Base-by-base conservation (phyloP, 2,888 invertebrate species). In the Panzeria rudis region DNA sequence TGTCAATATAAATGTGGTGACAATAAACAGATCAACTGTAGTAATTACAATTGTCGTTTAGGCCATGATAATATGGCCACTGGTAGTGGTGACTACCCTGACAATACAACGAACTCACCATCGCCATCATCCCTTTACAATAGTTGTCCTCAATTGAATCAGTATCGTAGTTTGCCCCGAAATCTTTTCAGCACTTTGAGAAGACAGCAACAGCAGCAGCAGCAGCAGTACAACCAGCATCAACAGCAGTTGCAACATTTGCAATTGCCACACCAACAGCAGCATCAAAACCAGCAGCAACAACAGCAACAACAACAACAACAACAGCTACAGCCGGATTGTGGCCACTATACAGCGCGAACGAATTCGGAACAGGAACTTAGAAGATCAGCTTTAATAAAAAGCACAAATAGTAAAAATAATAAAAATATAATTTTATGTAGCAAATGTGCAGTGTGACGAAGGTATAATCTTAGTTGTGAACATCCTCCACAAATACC, bases 391-490 rank as follows among this genome's bases (percentile, higher is more conserved):
- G 80, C 85, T 79, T 85, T 82, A 44, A 69, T 71, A 11, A 78
- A 71, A 82, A 75, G 73, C 85, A 75, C 83, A 86, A 81, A 86
- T 71, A 76, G 71, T 71, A 82, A 66, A 75, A 68, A 68, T 59
- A 85, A 89, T 71, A 85, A 89, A 76, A 88, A 87, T 88, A 82
- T 89, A 79, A 89, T 91, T 87, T 88, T 92, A 83, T 92, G 91
- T 87, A 89, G 89, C 87, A 91, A 91, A 89, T 92, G 92, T 81
- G 91, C 92, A 86, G 91, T 92, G 92, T 92, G 92, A 92, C 91
- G 91, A 91, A 91, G 90, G 90, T 89, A 91, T 88, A 91, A 91
- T 83, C 86, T 90, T 82, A 88, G 88, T 87, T 91, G 91, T 87
- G 89, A 90, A 87, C 91, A 91, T 87, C 91, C 91, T 84, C 90